Percentiles rank a stretch among this genome's conserved stretches.
phyloP scores from a whole-genome alignment of 2,113 vertebrate species.

The Pogonocichla stellata region DNA sequence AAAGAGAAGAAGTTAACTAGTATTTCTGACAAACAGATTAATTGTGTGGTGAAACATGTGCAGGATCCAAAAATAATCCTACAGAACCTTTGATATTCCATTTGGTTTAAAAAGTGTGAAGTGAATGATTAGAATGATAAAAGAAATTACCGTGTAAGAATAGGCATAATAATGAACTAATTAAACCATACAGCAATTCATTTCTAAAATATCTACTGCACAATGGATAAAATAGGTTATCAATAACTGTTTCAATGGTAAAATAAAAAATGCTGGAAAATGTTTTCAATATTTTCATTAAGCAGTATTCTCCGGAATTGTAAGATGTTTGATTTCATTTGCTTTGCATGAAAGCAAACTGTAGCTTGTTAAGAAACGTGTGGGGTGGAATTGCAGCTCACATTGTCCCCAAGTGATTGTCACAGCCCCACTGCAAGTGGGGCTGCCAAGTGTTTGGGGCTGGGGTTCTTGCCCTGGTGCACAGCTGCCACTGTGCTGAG shows the following conservation, averaged over 20 bases:
- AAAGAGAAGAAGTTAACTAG: conserved; percentile 32
- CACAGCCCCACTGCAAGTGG: background rate
- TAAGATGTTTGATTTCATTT: conserved; percentile 28
- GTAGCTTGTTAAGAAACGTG: background rate
- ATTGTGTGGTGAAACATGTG: conserved; percentile 51
- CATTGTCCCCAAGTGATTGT: background rate
- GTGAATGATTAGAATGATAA: conserved; percentile 70
- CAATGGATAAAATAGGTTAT: conserved; percentile 71
- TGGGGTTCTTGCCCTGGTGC: background rate
- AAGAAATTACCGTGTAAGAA: conserved; percentile 66
- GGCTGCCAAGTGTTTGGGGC: background rate
- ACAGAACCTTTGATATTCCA: conserved; percentile 60
- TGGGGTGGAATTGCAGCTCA: background rate
- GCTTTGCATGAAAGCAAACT: background rate
- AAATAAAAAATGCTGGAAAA: conserved; percentile 45
- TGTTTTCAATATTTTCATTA: conserved; percentile 50
- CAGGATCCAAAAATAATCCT: conserved; percentile 61
- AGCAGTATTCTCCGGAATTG: background rate
- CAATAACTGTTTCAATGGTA: conserved; percentile 57
- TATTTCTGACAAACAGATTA: conserved; percentile 71
- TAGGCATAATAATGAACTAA: conserved; percentile 69
- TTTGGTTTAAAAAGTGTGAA: conserved; percentile 54
- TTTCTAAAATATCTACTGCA: conserved; percentile 67
- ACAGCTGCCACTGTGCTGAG: background rate
- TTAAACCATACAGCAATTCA: conserved; percentile 67